Percentiles rank a stretch among this genome's conserved stretches.
These are phyloP conservation scores for Centropus bengalensis DNA, from an alignment of 2,113 vertebrate genomes.

Conservation along the genomic window DNA sequence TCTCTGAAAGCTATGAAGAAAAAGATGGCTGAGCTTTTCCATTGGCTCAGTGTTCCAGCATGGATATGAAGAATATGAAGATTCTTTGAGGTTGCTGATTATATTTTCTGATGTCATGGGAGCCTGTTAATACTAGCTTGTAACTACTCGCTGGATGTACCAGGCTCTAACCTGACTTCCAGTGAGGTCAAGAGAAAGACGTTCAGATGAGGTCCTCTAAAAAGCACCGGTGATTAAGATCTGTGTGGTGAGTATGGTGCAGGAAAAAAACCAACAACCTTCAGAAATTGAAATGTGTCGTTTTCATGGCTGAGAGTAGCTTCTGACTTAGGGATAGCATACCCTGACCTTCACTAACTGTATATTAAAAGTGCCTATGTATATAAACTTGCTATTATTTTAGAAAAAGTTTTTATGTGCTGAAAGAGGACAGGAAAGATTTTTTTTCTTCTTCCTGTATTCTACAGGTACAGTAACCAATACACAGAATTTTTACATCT, in stretches of 20 bases:
- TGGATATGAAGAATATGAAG: background rate
- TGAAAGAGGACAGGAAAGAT: background rate
- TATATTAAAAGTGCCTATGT: background rate
- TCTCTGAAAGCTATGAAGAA: background rate
- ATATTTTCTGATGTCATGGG: background rate
- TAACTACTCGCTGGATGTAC: background rate
- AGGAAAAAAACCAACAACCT: background rate
- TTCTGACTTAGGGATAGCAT: background rate
- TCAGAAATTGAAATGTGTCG: background rate
- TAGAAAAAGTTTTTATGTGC: background rate
- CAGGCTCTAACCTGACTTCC: background rate
- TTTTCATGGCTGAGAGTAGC: background rate
- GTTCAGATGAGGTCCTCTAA: background rate
- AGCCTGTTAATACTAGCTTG: background rate
- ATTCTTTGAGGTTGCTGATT: background rate
- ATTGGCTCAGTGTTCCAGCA: background rate
- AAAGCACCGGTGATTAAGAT: too few relatives aligned
- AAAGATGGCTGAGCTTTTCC: background rate
- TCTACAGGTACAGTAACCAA: background rate
- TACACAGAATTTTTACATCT: background rate
- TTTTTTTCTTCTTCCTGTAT: background rate
- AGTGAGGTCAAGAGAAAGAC: background rate
- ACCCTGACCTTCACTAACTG: background rate
- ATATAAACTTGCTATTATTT: background rate
- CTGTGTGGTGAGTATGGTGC: background rate